Conservation (phyloP, 2,888 invertebrate genomes). For the Zeuzera pyrina region DNA sequence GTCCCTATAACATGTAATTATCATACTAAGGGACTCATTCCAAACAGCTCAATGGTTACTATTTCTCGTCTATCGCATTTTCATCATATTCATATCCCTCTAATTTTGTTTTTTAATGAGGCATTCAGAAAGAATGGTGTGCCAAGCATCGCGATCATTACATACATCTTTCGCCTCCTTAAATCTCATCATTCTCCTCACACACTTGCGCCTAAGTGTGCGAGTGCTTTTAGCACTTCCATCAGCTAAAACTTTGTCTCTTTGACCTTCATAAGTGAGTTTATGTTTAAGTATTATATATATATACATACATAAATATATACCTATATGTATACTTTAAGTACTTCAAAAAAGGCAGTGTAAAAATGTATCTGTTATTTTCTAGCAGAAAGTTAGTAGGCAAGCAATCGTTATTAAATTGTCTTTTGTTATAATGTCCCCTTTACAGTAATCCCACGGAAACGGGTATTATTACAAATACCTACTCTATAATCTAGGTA, state of each 20-base stretch:
- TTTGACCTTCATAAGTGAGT: not conserved
- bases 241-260: no score
- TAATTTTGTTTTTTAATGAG: constrained; percentile 11
- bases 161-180: no score
- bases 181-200: no score
- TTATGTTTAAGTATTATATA: not conserved
- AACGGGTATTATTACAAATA: constrained; percentile 44
- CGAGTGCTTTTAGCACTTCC: no score
- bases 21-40: constrained; percentile 29
- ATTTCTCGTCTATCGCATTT: constrained; percentile 13
- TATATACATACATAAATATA: no score
- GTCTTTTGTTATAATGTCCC: constrained; percentile 52
- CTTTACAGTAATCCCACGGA: constrained; percentile 50
- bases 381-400: constrained; percentile 37
- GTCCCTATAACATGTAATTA: constrained; percentile 54
- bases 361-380: constrained; percentile 54
- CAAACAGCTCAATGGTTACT: constrained; percentile 4
- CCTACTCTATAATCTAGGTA: constrained; percentile 48
- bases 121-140: no score
- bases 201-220: no score
- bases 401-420: constrained; percentile 28
- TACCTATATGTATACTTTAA: no score
- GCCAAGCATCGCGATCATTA: no score
- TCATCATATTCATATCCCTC: constrained; percentile 18
- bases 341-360: no score